Evolutionary conservation across 2,888 invertebrate genomes (phyloP).

Genomic region (Zygogramma bicolorata): DNA sequence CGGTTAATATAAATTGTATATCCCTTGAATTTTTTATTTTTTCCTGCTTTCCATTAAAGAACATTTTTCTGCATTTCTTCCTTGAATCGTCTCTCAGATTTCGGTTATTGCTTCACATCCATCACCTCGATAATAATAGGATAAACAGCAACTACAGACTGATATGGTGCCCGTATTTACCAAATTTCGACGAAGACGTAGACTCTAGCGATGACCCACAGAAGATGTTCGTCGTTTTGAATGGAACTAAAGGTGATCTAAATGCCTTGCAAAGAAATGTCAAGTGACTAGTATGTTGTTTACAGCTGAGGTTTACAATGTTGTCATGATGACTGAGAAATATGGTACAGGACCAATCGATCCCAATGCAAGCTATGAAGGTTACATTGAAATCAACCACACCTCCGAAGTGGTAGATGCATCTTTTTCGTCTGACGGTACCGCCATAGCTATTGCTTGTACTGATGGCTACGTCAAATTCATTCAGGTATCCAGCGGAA

Average conservation of each 20-base stretch:
- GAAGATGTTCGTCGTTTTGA: slow-evolving; percentile 84
- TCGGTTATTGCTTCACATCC: slow-evolving; percentile 73
- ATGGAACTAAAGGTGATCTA: slow-evolving; percentile 75
- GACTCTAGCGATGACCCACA: slow-evolving; percentile 78
- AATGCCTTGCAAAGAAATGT: slow-evolving; percentile 2
- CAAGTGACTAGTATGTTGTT: background rate
- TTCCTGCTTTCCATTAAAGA: no score
- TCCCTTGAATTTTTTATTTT: no score
- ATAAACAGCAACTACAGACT: slow-evolving; percentile 68
- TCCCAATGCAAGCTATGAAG: slow-evolving; percentile 64
- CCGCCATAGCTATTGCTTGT: slow-evolving; percentile 91
- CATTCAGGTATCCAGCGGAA: slow-evolving; percentile 75
- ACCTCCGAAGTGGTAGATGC: slow-evolving; percentile 82
- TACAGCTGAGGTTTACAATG: slow-evolving; percentile 71
- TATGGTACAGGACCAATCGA: slow-evolving; percentile 65
- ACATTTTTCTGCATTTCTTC: slow-evolving; percentile 37
- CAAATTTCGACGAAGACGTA: slow-evolving; percentile 75
- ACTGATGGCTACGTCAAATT: slow-evolving; percentile 92
- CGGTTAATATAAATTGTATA: no score
- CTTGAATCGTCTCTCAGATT: slow-evolving; percentile 65
- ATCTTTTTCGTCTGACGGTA: slow-evolving; percentile 93
- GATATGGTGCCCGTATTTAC: slow-evolving; percentile 95
- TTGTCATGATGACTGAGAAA: slow-evolving; percentile 65
- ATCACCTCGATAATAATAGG: slow-evolving; percentile 64
- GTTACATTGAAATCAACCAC: slow-evolving; percentile 72